Evolutionary conservation across 2,888 invertebrate species (phyloP).

Genomic region (Drosophila lutescens): DNA sequence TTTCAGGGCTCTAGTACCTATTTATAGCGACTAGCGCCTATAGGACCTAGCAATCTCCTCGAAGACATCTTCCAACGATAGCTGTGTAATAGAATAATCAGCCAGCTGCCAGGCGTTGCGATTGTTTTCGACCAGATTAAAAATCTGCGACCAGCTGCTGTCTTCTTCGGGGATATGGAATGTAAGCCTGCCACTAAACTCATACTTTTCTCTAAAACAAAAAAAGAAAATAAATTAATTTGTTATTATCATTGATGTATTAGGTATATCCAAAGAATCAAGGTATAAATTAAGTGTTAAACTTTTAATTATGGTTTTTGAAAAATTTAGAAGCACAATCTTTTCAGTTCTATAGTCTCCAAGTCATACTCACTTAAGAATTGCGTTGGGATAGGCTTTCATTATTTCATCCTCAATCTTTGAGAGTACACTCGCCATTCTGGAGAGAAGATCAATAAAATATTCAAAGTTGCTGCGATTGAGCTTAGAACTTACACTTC

Average conservation of each 20-base stretch:
- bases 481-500: slow-evolving; percentile 3
- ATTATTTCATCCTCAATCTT: slow-evolving; percentile 6
- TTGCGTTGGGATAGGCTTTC: neutral
- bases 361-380: slow-evolving; percentile 7
- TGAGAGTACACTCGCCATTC: neutral
- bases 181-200: slow-evolving; percentile 11
- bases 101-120: slow-evolving; percentile 3
- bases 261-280: too few species aligned
- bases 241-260: neutral
- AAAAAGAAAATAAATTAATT: neutral
- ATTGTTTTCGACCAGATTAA: slow-evolving; percentile 3
- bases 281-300: too few species aligned
- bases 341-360: too few species aligned
- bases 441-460: neutral
- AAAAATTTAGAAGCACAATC: too few species aligned
- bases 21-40: too few species aligned
- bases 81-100: slow-evolving; percentile 19
- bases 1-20: too few species aligned
- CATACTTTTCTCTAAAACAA: slow-evolving; percentile 18
- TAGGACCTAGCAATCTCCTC: too few species aligned
- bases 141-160: slow-evolving; percentile 13
- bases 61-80: slow-evolving; percentile 15
- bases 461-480: neutral
- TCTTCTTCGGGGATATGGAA: slow-evolving; percentile 1
- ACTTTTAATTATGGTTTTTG: too few species aligned